phyloP scores from a whole-genome alignment of 2,797 vertebrate species.

The Malurus splendens region DNA sequence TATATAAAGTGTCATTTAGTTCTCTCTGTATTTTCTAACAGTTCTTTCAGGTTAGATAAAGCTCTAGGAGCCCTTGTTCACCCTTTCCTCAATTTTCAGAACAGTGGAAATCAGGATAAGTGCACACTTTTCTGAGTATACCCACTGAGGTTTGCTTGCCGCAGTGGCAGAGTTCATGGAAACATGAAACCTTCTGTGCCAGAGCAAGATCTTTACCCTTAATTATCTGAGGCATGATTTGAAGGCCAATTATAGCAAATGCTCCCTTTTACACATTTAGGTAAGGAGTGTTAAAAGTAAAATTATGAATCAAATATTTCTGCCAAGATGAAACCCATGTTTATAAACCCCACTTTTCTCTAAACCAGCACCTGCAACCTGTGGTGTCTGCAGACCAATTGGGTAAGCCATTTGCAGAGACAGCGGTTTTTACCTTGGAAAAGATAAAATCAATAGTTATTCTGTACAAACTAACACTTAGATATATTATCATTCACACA shows the following conservation, averaged over 20 bases:
- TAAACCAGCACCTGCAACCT: not conserved
- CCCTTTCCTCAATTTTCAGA: not conserved
- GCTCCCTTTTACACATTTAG: not conserved
- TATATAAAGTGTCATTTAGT: not conserved
- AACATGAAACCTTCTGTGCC: not conserved
- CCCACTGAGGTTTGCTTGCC: not conserved
- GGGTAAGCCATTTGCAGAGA: not conserved
- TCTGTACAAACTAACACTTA: not conserved
- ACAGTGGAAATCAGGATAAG: not conserved
- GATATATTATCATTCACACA: not conserved
- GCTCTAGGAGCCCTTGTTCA: not conserved
- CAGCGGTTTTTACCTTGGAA: not conserved
- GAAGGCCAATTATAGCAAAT: not conserved
- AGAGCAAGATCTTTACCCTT: not conserved
- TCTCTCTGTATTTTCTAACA: not conserved
- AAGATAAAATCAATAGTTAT: not conserved
- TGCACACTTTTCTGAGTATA: not conserved
- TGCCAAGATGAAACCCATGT: not conserved
- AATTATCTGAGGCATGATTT: not conserved
- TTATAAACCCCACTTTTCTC: not conserved
- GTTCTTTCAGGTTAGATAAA: not conserved
- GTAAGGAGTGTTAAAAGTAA: not conserved
- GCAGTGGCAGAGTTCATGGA: not conserved
- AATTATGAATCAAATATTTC: not conserved
- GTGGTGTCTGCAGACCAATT: not conserved